These are phyloP conservation scores for Netta rufina DNA, from an alignment of 2,797 vertebrate genomes.

Conservation along the genomic window DNA sequence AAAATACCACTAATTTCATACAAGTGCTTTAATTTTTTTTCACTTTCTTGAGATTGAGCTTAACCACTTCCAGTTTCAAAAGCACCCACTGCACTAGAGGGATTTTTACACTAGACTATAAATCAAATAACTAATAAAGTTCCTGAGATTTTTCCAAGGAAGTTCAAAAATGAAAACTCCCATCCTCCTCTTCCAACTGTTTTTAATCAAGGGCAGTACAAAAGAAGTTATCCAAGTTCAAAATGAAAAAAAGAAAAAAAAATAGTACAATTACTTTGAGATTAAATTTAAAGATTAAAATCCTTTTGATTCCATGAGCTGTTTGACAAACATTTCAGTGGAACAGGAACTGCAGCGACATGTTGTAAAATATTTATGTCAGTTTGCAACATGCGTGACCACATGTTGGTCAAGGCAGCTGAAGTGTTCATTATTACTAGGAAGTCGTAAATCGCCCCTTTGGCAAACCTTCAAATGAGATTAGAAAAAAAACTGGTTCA, in stretches of 20 bases:
- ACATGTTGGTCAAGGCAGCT: constrained; percentile 31
- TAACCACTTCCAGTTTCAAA: constrained; percentile 23
- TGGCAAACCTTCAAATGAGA: constrained; percentile 64
- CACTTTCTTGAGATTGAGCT: neutral
- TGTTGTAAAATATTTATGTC: constrained; percentile 25
- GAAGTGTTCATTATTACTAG: constrained; percentile 35
- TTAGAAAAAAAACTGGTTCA: constrained; percentile 12
- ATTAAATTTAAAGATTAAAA: constrained; percentile 17
- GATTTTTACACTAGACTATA: neutral
- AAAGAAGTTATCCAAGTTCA: constrained; percentile 33
- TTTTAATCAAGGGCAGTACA: constrained; percentile 36
- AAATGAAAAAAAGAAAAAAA: neutral
- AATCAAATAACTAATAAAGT: constrained; percentile 37
- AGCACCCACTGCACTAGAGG: neutral
- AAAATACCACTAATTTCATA: constrained; percentile 10
- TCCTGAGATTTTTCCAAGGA: neutral
- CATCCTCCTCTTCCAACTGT: constrained; percentile 32
- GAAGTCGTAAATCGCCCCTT: constrained; percentile 61
- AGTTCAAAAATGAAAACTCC: neutral
- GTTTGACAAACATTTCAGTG: constrained; percentile 24
- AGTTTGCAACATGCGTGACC: constrained; percentile 1
- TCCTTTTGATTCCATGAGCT: constrained; percentile 12
- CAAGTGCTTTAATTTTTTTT: constrained; percentile 34
- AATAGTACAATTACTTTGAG: neutral
- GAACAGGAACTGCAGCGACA: constrained; percentile 45